Conservation (phyloP, 2,888 invertebrate species). For the Fragum sueziense region DNA sequence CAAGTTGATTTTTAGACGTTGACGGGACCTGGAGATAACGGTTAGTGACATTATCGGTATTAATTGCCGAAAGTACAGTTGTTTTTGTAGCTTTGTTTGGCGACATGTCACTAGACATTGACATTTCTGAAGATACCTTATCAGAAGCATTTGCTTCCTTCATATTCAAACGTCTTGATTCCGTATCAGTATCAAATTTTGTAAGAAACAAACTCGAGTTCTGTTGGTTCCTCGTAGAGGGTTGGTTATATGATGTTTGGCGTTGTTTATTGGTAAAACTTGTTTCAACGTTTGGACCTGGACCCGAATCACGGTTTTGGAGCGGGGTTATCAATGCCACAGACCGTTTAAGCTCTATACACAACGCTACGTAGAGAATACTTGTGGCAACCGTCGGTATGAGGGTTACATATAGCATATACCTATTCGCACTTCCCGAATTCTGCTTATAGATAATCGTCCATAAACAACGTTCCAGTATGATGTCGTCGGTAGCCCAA, state of each 20-base stretch:
- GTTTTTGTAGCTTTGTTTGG: neutral
- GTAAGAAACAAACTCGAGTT: neutral
- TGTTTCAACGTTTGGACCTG: neutral
- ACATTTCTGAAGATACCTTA: neutral
- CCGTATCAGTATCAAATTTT: neutral
- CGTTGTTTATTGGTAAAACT: neutral
- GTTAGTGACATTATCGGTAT: neutral
- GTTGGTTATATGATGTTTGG: neutral
- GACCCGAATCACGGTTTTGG: neutral
- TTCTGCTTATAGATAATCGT: conserved; percentile 4
- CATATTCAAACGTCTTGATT: neutral
- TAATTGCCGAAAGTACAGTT: neutral
- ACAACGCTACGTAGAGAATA: conserved; percentile 12
- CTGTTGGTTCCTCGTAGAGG: neutral
- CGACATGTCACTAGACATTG: neutral
- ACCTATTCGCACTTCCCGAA: neutral
- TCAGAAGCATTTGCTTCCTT: neutral
- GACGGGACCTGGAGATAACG: neutral
- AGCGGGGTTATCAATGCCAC: neutral
- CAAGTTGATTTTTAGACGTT: neutral
- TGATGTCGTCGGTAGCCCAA: conserved; percentile 1
- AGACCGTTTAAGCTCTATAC: conserved; percentile 1
- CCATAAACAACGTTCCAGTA: conserved; percentile 21
- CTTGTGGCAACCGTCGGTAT: conserved; percentile 25
- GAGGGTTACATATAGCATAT: conserved; percentile 20